Evolutionary conservation across 2,113 vertebrate species (phyloP).

Genomic region (Meriones unguiculatus): DNA sequence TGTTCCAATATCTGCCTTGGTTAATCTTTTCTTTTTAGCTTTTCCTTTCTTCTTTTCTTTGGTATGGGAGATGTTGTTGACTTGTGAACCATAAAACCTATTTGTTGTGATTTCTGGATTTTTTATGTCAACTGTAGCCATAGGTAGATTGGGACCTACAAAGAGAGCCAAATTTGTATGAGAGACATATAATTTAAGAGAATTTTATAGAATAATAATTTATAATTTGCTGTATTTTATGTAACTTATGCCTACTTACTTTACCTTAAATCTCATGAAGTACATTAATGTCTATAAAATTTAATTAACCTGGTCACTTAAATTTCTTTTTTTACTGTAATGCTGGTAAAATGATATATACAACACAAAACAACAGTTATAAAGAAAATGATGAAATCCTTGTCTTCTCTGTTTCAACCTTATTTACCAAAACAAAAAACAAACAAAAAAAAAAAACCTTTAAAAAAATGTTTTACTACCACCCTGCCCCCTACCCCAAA

Average conservation of each 20-base stretch:
- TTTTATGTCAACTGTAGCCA: constrained; percentile 99
- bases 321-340: not conserved
- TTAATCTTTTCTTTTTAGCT: constrained; percentile 97
- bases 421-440: not conserved
- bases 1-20: constrained; percentile 98
- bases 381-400: not conserved
- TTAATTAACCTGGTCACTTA: not conserved
- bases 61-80: constrained; percentile 96
- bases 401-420: constrained; percentile 21
- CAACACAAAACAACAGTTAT: not conserved
- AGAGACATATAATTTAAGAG: constrained; percentile 40
- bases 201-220: not conserved
- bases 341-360: not conserved
- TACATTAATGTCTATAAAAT: constrained; percentile 22
- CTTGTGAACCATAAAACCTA: constrained; percentile 94
- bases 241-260: not conserved
- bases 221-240: not conserved
- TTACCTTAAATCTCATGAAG: constrained; percentile 15
- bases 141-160: constrained; percentile 94
- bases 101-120: constrained; percentile 98
- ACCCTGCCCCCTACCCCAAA: not conserved
- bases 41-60: constrained; percentile 98
- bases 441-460: not conserved
- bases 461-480: not conserved
- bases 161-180: constrained; percentile 67